Percentiles rank a stretch among this genome's conserved stretches.
Evolutionary conservation across 2,113 vertebrate genomes (phyloP).

Genomic region (Erythrolamprus reginae): DNA sequence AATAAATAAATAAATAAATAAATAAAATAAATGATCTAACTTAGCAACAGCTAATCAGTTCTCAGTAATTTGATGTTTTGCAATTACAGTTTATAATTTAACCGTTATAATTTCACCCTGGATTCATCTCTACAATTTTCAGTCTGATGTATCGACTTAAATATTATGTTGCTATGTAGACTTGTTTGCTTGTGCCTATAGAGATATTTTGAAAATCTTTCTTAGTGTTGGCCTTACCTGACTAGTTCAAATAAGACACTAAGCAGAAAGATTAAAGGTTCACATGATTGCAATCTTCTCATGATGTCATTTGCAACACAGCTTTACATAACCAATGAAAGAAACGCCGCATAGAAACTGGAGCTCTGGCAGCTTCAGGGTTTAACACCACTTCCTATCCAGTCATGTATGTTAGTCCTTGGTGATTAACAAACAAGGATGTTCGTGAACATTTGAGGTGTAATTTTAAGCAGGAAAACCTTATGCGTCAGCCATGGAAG

Average conservation of each 20-base stretch:
- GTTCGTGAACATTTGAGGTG: background rate
- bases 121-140: background rate
- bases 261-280: slow-evolving; percentile 43
- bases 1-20: too few species aligned
- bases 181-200: background rate
- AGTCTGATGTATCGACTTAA: background rate
- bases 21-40: background rate
- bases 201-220: slow-evolving; percentile 16
- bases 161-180: background rate
- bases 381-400: background rate
- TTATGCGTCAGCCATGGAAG: background rate
- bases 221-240: slow-evolving; percentile 12
- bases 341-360: slow-evolving; percentile 26
- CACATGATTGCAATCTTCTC: slow-evolving; percentile 28
- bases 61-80: background rate
- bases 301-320: slow-evolving; percentile 3
- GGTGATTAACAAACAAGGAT: background rate
- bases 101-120: background rate
- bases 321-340: slow-evolving; percentile 34
- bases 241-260: slow-evolving; percentile 10
- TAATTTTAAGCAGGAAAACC: background rate
- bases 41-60: background rate
- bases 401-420: background rate
- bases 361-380: background rate
- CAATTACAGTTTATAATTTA: background rate